A percentile compares a stretch with the other conserved stretches of the same genome.
Evolutionary conservation across 2,888 invertebrate genomes (phyloP).

Genomic region (Melipona bicolor): DNA sequence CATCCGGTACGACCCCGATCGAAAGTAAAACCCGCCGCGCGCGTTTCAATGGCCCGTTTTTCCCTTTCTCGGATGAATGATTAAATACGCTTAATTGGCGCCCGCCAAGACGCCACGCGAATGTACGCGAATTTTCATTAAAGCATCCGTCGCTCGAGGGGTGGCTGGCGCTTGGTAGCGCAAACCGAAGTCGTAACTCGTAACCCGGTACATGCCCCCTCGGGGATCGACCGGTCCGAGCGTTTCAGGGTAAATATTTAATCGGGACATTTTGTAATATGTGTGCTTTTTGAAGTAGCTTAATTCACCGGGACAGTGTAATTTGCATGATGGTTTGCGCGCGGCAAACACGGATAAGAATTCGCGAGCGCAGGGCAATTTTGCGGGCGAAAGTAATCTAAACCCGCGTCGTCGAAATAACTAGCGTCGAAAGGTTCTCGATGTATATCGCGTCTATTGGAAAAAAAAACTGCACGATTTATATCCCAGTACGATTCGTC

Average conservation of each 20-base stretch:
- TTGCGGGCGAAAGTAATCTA: not conserved
- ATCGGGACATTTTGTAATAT: constrained; percentile 76
- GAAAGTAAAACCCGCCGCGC: not conserved
- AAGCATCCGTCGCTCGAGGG: constrained; percentile 17
- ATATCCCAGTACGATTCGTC: too few species aligned
- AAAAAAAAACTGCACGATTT: too few species aligned
- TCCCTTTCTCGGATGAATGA: not conserved
- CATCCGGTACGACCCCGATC: not conserved
- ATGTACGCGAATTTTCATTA: constrained; percentile 61
- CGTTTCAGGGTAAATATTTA: constrained; percentile 80
- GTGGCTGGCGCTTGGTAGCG: constrained; percentile 5
- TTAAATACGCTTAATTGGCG: constrained; percentile 10
- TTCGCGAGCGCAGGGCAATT: constrained; percentile 41
- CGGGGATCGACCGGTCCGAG: constrained; percentile 43
- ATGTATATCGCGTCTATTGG: not conserved
- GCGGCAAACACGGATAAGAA: constrained; percentile 60
- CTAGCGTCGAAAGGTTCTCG: constrained; percentile 2
- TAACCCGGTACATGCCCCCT: constrained; percentile 33
- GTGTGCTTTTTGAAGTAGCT: constrained; percentile 73
- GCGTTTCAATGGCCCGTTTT: not conserved
- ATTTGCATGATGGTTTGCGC: constrained; percentile 71
- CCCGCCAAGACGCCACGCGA: not conserved
- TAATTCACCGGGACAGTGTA: constrained; percentile 68
- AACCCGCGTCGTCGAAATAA: not conserved
- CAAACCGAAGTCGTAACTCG: constrained; percentile 50